A percentile compares a stretch with the other conserved stretches of the same genome.
These are phyloP conservation scores for Etheostoma cragini DNA, from an alignment of 2,113 vertebrate species.

Conservation along the genomic window DNA sequence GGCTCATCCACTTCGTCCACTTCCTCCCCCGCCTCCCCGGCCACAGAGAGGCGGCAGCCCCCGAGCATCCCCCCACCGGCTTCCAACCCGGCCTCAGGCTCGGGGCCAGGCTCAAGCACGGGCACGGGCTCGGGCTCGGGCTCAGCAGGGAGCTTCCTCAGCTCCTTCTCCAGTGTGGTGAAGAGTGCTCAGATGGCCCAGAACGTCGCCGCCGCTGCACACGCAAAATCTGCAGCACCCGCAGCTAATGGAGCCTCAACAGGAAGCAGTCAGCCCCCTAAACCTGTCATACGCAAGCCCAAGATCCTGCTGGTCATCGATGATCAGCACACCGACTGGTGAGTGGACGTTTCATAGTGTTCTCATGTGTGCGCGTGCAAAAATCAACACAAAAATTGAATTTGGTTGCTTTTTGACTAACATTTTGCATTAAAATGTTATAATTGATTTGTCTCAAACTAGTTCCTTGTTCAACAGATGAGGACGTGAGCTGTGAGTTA, in stretches of 20 bases:
- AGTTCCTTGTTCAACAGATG: not conserved
- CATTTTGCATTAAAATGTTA: not conserved
- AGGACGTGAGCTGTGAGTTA: not conserved
- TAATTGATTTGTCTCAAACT: not conserved
- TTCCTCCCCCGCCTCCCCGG: constrained; percentile 87
- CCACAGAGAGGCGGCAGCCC: constrained; percentile 85
- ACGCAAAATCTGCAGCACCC: constrained; percentile 80
- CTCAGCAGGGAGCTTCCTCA: constrained; percentile 88
- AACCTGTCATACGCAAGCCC: constrained; percentile 87
- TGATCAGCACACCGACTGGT: constrained; percentile 95
- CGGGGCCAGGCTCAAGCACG: constrained; percentile 58
- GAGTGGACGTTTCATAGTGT: constrained; percentile 65
- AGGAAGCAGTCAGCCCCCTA: constrained; percentile 46
- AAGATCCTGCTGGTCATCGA: constrained; percentile 93
- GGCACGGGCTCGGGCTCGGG: constrained; percentile 44
- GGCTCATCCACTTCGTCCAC: constrained; percentile 89
- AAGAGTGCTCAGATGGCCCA: constrained; percentile 87
- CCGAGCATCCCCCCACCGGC: constrained; percentile 66
- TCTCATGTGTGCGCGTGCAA: not conserved
- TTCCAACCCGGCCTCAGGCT: constrained; percentile 30
- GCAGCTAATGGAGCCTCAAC: constrained; percentile 58
- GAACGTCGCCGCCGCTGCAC: constrained; percentile 86
- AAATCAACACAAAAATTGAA: not conserved
- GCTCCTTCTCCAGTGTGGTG: constrained; percentile 95
- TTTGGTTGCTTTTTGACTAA: not conserved